Conservation (phyloP, 37 sponge, comb jelly and placozoan genomes). For the Haliclona indistincta region DNA sequence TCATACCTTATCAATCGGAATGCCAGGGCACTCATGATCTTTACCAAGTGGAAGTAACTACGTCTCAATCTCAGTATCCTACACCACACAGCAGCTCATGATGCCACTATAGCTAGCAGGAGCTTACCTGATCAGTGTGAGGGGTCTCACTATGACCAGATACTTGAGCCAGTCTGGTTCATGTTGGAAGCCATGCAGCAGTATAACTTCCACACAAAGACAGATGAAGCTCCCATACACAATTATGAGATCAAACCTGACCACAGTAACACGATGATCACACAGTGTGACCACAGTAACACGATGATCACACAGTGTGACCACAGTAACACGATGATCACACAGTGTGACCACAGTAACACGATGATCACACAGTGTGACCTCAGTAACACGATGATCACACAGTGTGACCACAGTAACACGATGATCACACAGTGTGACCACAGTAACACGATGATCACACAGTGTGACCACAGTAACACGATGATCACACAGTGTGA, state of each 20-base stretch:
- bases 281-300: not conserved
- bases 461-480: too few species aligned
- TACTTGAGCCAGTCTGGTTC: not conserved
- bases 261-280: not conserved
- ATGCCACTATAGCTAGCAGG: not conserved
- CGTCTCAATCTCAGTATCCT: not conserved
- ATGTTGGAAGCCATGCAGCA: not conserved
- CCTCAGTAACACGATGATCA: too few species aligned
- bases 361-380: too few species aligned
- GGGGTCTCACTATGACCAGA: constrained; percentile 20
- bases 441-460: too few species aligned
- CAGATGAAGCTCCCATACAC: constrained; percentile 20
- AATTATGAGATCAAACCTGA: constrained; percentile 44
- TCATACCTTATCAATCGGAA: not conserved
- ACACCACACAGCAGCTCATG: too few species aligned
- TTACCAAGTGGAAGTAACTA: not conserved
- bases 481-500: too few species aligned
- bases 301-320: too few species aligned
- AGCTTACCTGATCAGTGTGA: constrained; percentile 41
- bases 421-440: too few species aligned
- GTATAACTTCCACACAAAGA: constrained; percentile 17
- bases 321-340: too few species aligned
- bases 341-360: too few species aligned
- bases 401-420: too few species aligned
- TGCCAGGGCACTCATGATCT: not conserved